Evolutionary conservation across 2,888 invertebrate species (phyloP).

Genomic region (Epicampocera succincta): DNA sequence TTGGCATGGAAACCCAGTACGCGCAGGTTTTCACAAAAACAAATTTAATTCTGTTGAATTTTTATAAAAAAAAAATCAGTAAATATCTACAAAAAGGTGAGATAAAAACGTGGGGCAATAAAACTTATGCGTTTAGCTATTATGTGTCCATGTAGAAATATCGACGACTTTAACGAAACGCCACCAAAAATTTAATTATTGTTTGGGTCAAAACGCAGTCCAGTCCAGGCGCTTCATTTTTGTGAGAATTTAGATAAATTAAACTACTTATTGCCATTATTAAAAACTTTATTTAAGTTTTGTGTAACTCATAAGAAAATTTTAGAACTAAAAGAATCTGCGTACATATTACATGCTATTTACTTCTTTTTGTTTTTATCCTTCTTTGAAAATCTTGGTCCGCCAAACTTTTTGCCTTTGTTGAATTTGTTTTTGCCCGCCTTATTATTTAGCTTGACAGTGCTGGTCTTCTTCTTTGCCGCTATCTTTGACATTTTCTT

Average conservation of each 20-base stretch:
- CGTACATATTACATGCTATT: not conserved
- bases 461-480: conserved; percentile 79
- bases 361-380: conserved; percentile 73
- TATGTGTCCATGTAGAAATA: too few species aligned
- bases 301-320: not conserved
- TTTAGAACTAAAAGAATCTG: not conserved
- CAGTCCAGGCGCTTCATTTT: too few species aligned
- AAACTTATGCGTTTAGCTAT: too few species aligned
- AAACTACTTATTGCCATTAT: too few species aligned
- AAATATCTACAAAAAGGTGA: too few species aligned
- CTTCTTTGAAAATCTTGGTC: conserved; percentile 78
- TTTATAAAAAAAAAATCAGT: too few species aligned
- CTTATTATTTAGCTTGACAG: conserved; percentile 80
- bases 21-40: not conserved
- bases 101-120: too few species aligned
- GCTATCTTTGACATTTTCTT: conserved; percentile 79
- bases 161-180: too few species aligned
- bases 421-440: conserved; percentile 82
- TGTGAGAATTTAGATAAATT: too few species aligned
- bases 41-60: too few species aligned
- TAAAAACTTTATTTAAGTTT: conserved; percentile 12
- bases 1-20: not conserved
- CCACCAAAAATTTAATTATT: too few species aligned
- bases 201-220: too few species aligned
- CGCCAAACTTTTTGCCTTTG: conserved; percentile 81